These are phyloP conservation scores for Xiphorhynchus erythropygius DNA, from an alignment of 2,797 vertebrate genomes.

Conservation along the genomic window DNA sequence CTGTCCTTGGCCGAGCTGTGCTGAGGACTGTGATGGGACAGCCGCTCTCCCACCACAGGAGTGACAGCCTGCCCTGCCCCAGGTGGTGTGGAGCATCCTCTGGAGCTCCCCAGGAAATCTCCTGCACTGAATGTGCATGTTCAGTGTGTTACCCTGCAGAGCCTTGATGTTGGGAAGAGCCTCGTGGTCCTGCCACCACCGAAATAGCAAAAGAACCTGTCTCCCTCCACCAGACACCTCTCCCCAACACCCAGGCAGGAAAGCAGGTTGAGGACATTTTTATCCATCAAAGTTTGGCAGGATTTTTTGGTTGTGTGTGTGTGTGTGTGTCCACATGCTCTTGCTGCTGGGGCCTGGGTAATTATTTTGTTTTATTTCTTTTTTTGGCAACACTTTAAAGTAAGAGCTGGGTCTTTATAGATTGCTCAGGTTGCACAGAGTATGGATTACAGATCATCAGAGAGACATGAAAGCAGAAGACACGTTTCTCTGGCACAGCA, in stretches of 20 bases:
- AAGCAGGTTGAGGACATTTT: neutral
- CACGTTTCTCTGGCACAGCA: constrained; percentile 46
- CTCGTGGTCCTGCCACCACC: neutral
- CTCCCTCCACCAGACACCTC: neutral
- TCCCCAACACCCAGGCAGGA: neutral
- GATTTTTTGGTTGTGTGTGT: neutral
- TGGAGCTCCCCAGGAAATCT: neutral
- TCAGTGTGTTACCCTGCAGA: neutral
- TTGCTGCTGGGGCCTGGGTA: neutral
- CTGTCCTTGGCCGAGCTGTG: neutral
- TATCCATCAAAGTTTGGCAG: neutral
- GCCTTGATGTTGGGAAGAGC: neutral
- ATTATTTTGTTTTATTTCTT: constrained; percentile 59
- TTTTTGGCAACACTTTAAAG: constrained; percentile 65
- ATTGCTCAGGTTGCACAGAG: constrained; percentile 57
- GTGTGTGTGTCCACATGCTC: neutral
- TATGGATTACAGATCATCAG: constrained; percentile 58
- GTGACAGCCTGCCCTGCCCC: neutral
- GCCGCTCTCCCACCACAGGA: neutral
- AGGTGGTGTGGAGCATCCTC: neutral
- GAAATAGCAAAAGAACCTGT: neutral
- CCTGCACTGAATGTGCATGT: neutral
- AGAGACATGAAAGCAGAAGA: constrained; percentile 54
- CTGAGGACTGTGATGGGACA: neutral
- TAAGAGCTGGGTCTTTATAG: constrained; percentile 52